These are phyloP conservation scores for Pteromalus puparum DNA, from an alignment of 1,140 invertebrate genomes.

Conservation along the genomic window DNA sequence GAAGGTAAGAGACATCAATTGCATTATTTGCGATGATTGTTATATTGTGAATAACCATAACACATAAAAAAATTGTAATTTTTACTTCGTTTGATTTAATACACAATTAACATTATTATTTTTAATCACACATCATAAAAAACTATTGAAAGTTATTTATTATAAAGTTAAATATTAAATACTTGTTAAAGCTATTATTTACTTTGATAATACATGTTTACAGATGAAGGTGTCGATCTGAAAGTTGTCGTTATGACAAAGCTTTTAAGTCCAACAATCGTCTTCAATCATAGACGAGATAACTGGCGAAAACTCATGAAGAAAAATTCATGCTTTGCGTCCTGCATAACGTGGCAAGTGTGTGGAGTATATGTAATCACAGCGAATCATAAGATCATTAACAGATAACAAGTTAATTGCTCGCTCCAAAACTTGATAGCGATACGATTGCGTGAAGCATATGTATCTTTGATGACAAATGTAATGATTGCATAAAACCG, in stretches of 20 bases:
- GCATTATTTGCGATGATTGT: too few relatives aligned
- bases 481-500: background rate
- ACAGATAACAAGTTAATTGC: background rate
- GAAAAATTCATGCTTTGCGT: background rate
- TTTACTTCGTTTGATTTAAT: too few relatives aligned
- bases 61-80: too few relatives aligned
- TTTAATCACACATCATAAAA: too few relatives aligned
- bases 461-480: background rate
- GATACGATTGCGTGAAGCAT: background rate
- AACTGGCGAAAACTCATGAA: background rate
- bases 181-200: background rate
- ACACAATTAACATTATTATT: too few relatives aligned
- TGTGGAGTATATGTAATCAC: background rate
- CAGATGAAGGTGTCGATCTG: constrained; percentile 1
- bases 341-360: background rate
- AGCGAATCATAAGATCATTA: background rate
- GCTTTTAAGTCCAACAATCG: background rate
- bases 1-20: constrained; percentile 72
- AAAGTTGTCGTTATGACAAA: constrained; percentile 2
- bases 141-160: too few relatives aligned
- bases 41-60: too few relatives aligned
- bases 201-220: background rate
- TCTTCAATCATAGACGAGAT: background rate
- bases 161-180: too few relatives aligned
- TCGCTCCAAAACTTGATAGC: background rate